phyloP scores from a whole-genome alignment of 2,888 invertebrate species.

The Latrodectus elegans region DNA sequence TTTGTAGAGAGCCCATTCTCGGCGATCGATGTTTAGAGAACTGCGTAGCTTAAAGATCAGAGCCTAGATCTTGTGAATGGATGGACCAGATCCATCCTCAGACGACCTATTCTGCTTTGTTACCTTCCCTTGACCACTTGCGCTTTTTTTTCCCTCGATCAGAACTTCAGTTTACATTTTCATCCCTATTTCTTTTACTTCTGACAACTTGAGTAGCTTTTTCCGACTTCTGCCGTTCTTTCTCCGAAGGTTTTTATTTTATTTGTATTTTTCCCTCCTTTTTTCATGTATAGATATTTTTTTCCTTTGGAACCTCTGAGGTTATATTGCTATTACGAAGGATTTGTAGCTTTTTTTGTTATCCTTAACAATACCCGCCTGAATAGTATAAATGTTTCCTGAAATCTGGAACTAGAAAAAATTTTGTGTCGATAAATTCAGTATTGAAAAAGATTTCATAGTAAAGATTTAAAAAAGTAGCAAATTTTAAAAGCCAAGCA shows the following conservation, averaged over 20 bases:
- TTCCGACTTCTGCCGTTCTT: background rate
- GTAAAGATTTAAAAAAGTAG: too few relatives aligned
- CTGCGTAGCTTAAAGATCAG: constrained; percentile 42
- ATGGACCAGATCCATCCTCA: constrained; percentile 11
- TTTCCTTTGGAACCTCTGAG: background rate
- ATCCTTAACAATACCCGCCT: background rate
- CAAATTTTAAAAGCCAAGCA: too few relatives aligned
- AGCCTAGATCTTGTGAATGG: constrained; percentile 28
- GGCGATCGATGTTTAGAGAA: constrained; percentile 34
- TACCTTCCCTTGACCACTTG: constrained; percentile 26
- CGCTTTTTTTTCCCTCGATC: background rate
- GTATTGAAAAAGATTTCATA: too few relatives aligned
- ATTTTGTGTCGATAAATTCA: too few relatives aligned
- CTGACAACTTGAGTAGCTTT: background rate
- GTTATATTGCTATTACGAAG: constrained; percentile 4
- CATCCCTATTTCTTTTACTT: constrained; percentile 13
- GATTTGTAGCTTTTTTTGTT: constrained; percentile 1
- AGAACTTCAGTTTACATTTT: constrained; percentile 22
- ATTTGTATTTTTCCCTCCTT: too few relatives aligned
- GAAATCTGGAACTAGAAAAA: too few relatives aligned
- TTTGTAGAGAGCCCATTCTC: constrained; percentile 28
- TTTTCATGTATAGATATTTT: background rate
- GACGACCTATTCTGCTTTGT: constrained; percentile 53
- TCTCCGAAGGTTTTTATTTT: too few relatives aligned
- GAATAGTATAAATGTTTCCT: too few relatives aligned